Conservation (phyloP, 1,140 invertebrate genomes). For the Diorhabda carinulata region DNA sequence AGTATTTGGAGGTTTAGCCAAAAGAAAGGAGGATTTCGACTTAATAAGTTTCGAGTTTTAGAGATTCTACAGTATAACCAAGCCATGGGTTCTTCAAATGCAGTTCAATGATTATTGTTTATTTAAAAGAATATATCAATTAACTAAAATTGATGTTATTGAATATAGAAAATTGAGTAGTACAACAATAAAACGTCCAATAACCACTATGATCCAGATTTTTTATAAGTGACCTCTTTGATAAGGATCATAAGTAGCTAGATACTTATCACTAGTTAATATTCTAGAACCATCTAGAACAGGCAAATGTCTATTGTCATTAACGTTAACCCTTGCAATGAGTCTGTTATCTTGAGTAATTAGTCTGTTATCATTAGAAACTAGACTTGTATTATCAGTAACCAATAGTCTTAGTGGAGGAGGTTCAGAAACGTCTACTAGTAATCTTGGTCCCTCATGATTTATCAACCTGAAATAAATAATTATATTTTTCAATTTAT, state of each 20-base stretch:
- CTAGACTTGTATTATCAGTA: conserved; percentile 34
- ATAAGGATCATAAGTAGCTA: conserved; percentile 45
- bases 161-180: no score
- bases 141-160: no score
- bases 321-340: conserved; percentile 38
- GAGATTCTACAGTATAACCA: no score
- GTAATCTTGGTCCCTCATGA: conserved; percentile 33
- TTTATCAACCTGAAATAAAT: conserved; percentile 19
- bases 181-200: no score
- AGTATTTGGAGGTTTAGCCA: no score
- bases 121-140: no score
- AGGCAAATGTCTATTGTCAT: conserved; percentile 36
- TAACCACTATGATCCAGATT: neutral
- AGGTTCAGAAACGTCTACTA: conserved; percentile 31
- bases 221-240: conserved; percentile 44
- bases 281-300: conserved; percentile 40
- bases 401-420: conserved; percentile 39
- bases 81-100: no score
- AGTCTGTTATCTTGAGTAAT: conserved; percentile 40
- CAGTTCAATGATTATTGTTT: no score
- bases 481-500: neutral
- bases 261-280: conserved; percentile 44
- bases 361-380: conserved; percentile 37
- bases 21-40: no score
- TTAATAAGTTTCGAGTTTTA: no score